These are phyloP conservation scores for Sturnira hondurensis DNA, from an alignment of 2,113 vertebrate genomes.

Conservation along the genomic window DNA sequence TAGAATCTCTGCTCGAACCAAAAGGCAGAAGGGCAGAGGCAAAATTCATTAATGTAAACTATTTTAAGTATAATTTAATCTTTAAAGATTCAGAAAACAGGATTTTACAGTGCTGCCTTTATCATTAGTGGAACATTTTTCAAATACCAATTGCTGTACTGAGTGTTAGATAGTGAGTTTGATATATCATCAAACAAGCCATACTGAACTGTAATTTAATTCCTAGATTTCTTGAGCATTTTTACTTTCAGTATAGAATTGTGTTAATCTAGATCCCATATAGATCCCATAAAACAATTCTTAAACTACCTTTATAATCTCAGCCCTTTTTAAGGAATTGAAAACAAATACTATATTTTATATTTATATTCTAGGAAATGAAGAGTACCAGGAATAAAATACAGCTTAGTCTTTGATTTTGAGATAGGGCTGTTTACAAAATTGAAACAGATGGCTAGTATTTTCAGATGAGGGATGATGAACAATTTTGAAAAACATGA, in stretches of 20 bases:
- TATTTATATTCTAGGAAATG: not conserved
- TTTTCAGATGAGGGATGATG: not conserved
- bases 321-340: not conserved
- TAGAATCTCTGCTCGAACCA: not conserved
- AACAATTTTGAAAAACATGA: not conserved
- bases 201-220: not conserved
- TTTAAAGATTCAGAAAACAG: not conserved
- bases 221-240: not conserved
- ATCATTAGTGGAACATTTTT: not conserved
- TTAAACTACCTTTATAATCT: not conserved
- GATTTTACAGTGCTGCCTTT: not conserved
- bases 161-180: not conserved
- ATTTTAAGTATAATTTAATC: not conserved
- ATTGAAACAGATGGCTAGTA: constrained; percentile 40
- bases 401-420: constrained; percentile 16
- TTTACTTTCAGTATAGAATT: not conserved
- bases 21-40: not conserved
- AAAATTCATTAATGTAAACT: not conserved
- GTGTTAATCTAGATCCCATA: not conserved
- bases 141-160: not conserved
- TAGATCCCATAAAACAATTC: constrained; percentile 16
- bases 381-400: not conserved
- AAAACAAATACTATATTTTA: constrained; percentile 26
- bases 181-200: not conserved
- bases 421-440: constrained; percentile 19